Percentiles rank a stretch among this genome's conserved stretches.
Evolutionary conservation across 2,888 invertebrate species (phyloP).

Genomic region (Lacanobia oleracea): DNA sequence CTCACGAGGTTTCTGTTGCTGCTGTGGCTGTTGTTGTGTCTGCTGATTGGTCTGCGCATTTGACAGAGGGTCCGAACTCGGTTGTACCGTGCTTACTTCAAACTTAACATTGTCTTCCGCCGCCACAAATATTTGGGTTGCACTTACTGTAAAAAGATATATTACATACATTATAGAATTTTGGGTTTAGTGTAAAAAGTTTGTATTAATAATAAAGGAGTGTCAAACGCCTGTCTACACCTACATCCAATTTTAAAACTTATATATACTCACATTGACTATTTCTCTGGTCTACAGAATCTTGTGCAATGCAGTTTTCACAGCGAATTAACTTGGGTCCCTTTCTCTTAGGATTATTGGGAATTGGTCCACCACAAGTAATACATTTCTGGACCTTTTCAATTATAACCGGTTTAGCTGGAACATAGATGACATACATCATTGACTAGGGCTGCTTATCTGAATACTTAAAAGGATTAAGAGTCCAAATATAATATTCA

Average conservation of each 20-base stretch:
- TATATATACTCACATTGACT: constrained; percentile 80
- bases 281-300: constrained; percentile 87
- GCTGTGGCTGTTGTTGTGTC: constrained; percentile 69
- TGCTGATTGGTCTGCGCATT: constrained; percentile 77
- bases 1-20: constrained; percentile 80
- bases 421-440: constrained; percentile 66
- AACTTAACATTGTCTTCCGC: constrained; percentile 92
- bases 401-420: constrained; percentile 88
- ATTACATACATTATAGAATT: not conserved
- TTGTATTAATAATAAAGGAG: too few relatives aligned
- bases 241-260: not conserved
- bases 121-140: constrained; percentile 92
- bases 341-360: constrained; percentile 91
- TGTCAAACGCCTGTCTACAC: not conserved
- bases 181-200: not conserved
- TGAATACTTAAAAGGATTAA: not conserved
- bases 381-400: constrained; percentile 91
- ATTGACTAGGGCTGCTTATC: not conserved
- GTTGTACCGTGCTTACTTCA: constrained; percentile 86
- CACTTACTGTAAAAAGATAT: constrained; percentile 76
- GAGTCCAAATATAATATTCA: constrained; percentile 30
- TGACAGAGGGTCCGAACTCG: constrained; percentile 78
- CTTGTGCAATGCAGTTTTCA: constrained; percentile 91
- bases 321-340: constrained; percentile 92
- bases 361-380: constrained; percentile 90